Conservation (phyloP, 2,888 invertebrate species). For the Portevinia maculata region DNA sequence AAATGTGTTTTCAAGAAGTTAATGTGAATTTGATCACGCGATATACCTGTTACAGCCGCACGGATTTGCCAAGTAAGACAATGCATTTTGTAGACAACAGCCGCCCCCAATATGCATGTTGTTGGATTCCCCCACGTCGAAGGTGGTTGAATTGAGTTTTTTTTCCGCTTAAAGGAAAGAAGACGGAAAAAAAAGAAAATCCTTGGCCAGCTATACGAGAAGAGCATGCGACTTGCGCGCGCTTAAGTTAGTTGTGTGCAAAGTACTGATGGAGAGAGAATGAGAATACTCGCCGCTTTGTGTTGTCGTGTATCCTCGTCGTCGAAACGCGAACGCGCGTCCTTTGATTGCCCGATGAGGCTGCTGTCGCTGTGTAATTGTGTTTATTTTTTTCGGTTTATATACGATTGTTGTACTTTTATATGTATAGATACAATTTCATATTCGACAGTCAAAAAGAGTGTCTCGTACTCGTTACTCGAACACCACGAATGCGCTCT, state of each 20-base stretch:
- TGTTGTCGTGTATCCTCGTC: slow-evolving; percentile 68
- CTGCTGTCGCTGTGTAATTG: slow-evolving; percentile 65
- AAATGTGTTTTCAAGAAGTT: slow-evolving; percentile 7
- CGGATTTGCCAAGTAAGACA: slow-evolving; percentile 16
- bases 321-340: slow-evolving; percentile 70
- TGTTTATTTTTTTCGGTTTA: slow-evolving; percentile 53
- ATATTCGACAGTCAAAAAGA: slow-evolving; percentile 65
- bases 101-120: slow-evolving; percentile 48
- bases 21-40: slow-evolving; percentile 35
- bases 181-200: slow-evolving; percentile 59
- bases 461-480: slow-evolving; percentile 38
- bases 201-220: slow-evolving; percentile 62
- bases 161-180: slow-evolving; percentile 51
- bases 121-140: slow-evolving; percentile 50
- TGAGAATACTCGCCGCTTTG: slow-evolving; percentile 69
- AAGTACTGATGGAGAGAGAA: slow-evolving; percentile 73
- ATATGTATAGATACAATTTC: slow-evolving; percentile 50
- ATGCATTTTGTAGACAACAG: slow-evolving; percentile 50
- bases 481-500: slow-evolving; percentile 63
- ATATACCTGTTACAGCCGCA: slow-evolving; percentile 50
- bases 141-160: slow-evolving; percentile 53
- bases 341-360: slow-evolving; percentile 60
- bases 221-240: slow-evolving; percentile 72
- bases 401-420: slow-evolving; percentile 25
- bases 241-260: slow-evolving; percentile 70